Conservation (phyloP, 2,888 invertebrate genomes). For the Macrostomum cliftonense region DNA sequence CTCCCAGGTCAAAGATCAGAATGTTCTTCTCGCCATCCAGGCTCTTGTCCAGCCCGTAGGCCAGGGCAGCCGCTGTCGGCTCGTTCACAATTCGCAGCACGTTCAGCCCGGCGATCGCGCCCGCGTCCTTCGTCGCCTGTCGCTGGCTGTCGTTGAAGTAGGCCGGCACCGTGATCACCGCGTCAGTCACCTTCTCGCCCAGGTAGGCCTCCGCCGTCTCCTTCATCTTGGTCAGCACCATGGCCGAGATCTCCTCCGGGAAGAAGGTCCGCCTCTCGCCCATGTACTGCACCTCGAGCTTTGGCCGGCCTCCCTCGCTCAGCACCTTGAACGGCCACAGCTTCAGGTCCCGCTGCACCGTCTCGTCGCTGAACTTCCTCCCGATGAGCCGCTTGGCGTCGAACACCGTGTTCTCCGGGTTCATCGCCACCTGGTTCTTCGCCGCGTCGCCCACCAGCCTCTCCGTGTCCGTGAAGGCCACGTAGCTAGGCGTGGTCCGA, state of each 20-base stretch:
- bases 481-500: slow-evolving; percentile 50
- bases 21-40: slow-evolving; percentile 42
- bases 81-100: slow-evolving; percentile 87
- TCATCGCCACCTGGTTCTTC: slow-evolving; percentile 40
- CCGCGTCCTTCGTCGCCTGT: slow-evolving; percentile 95
- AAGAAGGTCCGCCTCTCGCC: slow-evolving; percentile 56
- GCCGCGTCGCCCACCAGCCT: slow-evolving; percentile 28
- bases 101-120: slow-evolving; percentile 69
- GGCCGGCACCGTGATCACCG: slow-evolving; percentile 82
- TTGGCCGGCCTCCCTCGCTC: not conserved
- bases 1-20: slow-evolving; percentile 45
- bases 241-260: slow-evolving; percentile 94
- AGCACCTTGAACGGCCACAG: slow-evolving; percentile 22
- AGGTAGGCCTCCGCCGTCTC: slow-evolving; percentile 92
- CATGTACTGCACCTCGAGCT: slow-evolving; percentile 13
- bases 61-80: slow-evolving; percentile 50
- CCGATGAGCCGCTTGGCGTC: slow-evolving; percentile 29
- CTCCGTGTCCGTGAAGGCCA: slow-evolving; percentile 45
- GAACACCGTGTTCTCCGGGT: slow-evolving; percentile 50
- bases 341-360: slow-evolving; percentile 26
- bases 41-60: slow-evolving; percentile 46
- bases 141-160: slow-evolving; percentile 99
- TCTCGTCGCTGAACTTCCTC: slow-evolving; percentile 20
- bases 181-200: slow-evolving; percentile 68
- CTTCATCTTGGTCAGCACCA: slow-evolving; percentile 57